A percentile compares a stretch with the other conserved stretches of the same genome.
Conservation (phyloP, 2,113 vertebrate species). For the Bubo bubo region DNA sequence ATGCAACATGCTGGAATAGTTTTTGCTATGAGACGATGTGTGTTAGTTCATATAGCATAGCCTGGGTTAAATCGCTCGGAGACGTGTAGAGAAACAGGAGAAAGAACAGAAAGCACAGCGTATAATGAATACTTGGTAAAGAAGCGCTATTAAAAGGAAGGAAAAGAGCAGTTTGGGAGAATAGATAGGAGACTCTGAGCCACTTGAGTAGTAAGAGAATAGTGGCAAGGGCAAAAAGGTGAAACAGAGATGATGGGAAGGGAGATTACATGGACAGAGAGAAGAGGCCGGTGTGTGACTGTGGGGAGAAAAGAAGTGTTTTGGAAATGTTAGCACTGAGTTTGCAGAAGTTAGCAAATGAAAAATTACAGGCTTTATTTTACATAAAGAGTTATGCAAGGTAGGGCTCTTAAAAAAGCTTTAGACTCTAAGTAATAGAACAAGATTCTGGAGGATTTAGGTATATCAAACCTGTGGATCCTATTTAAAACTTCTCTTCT, state of each 20-base stretch:
- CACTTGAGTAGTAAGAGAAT: background rate
- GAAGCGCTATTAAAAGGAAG: background rate
- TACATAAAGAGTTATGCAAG: background rate
- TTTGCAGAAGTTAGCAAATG: background rate
- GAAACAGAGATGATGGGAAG: background rate
- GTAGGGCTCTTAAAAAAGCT: background rate
- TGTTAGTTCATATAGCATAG: background rate
- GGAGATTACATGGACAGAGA: background rate
- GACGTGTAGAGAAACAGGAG: background rate
- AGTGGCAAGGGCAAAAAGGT: background rate
- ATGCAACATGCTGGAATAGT: fast-evolving
- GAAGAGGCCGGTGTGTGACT: background rate
- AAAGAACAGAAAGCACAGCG: background rate
- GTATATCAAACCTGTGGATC: background rate
- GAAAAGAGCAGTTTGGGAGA: constrained; percentile 6
- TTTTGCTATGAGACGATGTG: background rate
- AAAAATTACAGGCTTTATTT: background rate
- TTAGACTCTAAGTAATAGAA: background rate
- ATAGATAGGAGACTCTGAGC: background rate
- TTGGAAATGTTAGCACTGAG: background rate
- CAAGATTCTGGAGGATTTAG: background rate
- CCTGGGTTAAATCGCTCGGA: background rate
- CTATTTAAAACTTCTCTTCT: background rate
- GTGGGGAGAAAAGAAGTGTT: background rate
- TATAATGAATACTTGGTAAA: background rate